Evolutionary conservation across 2,113 vertebrate species (phyloP), one percentile per base, ranked within the genome.

Genomic region (Scytalopus superciliaris): DNA sequence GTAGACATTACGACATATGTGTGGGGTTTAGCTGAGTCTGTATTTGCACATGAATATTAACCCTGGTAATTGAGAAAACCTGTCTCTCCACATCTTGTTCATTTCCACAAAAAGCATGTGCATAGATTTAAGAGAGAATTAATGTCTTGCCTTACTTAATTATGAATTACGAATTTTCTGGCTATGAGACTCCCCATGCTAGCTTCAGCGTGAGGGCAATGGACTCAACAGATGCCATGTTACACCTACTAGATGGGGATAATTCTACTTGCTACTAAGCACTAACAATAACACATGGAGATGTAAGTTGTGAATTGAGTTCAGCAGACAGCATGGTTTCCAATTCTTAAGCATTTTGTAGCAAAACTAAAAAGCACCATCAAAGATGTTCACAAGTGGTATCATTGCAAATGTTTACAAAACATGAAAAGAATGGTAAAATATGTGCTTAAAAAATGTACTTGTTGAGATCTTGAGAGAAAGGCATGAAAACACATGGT

Each of bases 41-140:
- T 95, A 97, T 97, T 97, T 97, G 70, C 86, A 83, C 91, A 92
- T 94, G 87, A 97, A 96, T 97, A 97, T 97, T 96, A 90, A 94
- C 92, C 95, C 77, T 68, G 73, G 95, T 83, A 97, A 86, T 78
- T 95, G 77, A 94, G 75, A 92, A 92, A 95, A 96, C 90, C 93
- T 95, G 75, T 73, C 79, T 90, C 52, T 88, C 84, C 30, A 72
- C 59, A 84, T 97, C 93, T 97, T 97, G 74, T 95, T 97, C 94
- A 92, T 94, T 88, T 96, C 92, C 91, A 84, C 85, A 96, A 84
- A 97, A 92, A 83, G 17, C 76, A 80, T 81, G 93, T 94, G 84
- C 94, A 94, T 69, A 93, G 96, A 96, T 76, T 97, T 96, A 97
- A 85, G 37, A 90, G 76, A 91, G 91, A 97, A 84, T 77, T 95